phyloP scores from a whole-genome alignment of 2,888 invertebrate genomes.

The Arge pagana region DNA sequence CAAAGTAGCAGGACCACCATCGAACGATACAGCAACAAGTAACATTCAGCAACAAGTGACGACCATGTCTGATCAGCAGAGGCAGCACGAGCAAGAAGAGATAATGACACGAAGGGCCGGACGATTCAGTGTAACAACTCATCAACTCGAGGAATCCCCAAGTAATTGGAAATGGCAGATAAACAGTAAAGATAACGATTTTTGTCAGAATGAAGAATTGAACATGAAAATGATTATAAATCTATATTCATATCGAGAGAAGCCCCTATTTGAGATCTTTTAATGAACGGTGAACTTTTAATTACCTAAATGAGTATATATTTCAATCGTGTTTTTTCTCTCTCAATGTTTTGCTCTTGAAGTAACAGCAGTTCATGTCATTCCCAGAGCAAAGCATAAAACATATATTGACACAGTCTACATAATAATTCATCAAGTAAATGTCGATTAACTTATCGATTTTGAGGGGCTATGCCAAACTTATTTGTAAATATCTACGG shows the following conservation, averaged over 20 bases:
- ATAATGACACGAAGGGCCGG: constrained; percentile 14
- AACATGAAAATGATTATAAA: no score
- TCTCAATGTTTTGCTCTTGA: neutral
- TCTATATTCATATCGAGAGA: no score
- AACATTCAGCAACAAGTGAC: constrained; percentile 5
- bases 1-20: constrained; percentile 54
- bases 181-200: neutral
- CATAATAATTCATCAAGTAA: no score
- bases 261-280: no score
- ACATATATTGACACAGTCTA: constrained; percentile 10
- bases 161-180: constrained; percentile 28
- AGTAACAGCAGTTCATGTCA: neutral
- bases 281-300: no score
- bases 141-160: constrained; percentile 41
- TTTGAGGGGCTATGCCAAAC: no score
- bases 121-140: constrained; percentile 23
- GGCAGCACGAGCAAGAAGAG: constrained; percentile 15
- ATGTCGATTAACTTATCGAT: no score
- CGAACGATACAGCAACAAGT: constrained; percentile 19
- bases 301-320: no score
- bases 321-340: neutral
- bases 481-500: no score
- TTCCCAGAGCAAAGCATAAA: constrained; percentile 6
- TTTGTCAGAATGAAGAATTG: no score
- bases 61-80: constrained; percentile 14